A percentile compares a stretch with the other conserved stretches of the same genome.
phyloP scores from a whole-genome alignment of 2,888 invertebrate species.

The Phymatocera aterrima region DNA sequence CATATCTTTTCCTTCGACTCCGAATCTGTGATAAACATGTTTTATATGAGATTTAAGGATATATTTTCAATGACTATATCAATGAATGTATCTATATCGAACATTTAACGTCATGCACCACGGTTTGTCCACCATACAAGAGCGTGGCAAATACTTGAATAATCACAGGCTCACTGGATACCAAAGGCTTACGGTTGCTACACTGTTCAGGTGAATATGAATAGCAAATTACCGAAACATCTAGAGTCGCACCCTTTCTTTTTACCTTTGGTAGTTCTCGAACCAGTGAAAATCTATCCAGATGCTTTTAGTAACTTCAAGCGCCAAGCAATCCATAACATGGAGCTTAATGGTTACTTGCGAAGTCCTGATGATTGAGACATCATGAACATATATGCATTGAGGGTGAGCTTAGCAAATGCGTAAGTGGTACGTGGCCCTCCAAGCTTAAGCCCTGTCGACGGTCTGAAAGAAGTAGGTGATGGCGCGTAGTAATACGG shows the following conservation, averaged over 20 bases:
- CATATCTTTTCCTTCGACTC: slow-evolving; percentile 2
- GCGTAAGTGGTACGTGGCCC: background rate
- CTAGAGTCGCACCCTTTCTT: background rate
- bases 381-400: background rate
- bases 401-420: background rate
- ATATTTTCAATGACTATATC: too few relatives aligned
- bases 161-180: too few relatives aligned
- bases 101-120: too few relatives aligned
- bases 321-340: background rate
- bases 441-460: background rate
- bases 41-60: too few relatives aligned
- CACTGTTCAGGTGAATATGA: too few relatives aligned
- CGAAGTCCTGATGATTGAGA: background rate
- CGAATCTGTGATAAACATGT: background rate
- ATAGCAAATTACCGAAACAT: too few relatives aligned
- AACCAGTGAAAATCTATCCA: background rate
- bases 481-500: background rate
- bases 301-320: background rate
- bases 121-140: too few relatives aligned
- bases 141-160: too few relatives aligned
- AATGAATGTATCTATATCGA: too few relatives aligned
- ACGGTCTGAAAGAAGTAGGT: background rate
- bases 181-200: too few relatives aligned
- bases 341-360: background rate
- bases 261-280: background rate